Evolutionary conservation across 2,797 vertebrate genomes (phyloP).

Genomic region (Ciconia nigra): DNA sequence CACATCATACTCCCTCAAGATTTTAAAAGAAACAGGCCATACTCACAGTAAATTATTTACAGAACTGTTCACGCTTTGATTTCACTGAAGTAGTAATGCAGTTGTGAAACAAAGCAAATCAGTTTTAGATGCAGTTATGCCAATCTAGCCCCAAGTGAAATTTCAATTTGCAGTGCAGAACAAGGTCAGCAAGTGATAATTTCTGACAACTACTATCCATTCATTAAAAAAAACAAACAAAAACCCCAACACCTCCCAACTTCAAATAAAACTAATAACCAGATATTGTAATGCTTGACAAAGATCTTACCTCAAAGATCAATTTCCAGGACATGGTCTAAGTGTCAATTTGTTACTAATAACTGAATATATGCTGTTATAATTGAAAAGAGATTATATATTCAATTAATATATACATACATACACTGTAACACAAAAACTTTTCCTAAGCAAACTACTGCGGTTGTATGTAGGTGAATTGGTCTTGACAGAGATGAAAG

Average conservation of each 20-base stretch:
- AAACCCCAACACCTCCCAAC: fast-evolving
- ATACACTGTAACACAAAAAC: background rate
- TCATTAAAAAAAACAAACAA: background rate
- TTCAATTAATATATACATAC: background rate
- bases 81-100: background rate
- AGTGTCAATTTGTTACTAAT: background rate
- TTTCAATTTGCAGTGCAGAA: background rate
- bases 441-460: background rate
- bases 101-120: background rate
- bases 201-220: background rate
- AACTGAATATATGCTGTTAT: background rate
- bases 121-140: background rate
- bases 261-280: background rate
- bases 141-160: background rate
- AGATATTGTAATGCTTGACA: background rate
- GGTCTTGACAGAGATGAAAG: background rate
- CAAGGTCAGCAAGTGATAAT: background rate
- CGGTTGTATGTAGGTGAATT: background rate
- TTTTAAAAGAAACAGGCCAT: background rate
- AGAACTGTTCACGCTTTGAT: background rate
- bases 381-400: background rate
- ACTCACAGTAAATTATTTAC: background rate
- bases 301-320: background rate
- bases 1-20: no score
- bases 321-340: background rate